A percentile compares a stretch with the other conserved stretches of the same genome.
phyloP scores from a whole-genome alignment of 2,888 invertebrate genomes.

The Octonoba sinensis region DNA sequence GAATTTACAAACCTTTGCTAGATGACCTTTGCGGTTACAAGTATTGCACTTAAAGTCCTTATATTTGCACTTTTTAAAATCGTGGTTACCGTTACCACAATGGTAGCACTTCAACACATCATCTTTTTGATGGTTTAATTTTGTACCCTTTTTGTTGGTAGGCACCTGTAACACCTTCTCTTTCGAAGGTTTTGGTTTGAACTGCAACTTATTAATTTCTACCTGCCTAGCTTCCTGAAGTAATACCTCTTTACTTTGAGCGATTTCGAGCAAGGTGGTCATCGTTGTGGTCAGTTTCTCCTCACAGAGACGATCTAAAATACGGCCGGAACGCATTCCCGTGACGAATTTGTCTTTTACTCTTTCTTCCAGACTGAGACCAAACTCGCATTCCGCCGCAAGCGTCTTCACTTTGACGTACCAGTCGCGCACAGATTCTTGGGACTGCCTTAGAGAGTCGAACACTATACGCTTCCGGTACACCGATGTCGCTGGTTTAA shows the following conservation, averaged over 20 bases:
- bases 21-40: no score
- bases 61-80: no score
- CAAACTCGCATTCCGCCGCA: not conserved
- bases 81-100: conserved; percentile 14
- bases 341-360: not conserved
- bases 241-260: not conserved
- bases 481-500: no score
- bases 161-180: no score
- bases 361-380: not conserved
- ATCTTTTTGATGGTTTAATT: not conserved
- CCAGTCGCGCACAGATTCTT: not conserved
- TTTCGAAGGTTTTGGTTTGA: not conserved
- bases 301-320: no score
- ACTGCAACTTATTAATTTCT: not conserved
- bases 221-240: not conserved
- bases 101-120: not conserved
- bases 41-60: no score
- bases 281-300: not conserved
- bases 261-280: not conserved
- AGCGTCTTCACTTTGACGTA: not conserved
- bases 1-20: conserved; percentile 7
- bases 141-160: not conserved
- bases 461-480: not conserved
- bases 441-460: not conserved
- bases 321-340: no score